Evolutionary conservation across 2,113 vertebrate genomes (phyloP).

Genomic region (Morphnarchus princeps): DNA sequence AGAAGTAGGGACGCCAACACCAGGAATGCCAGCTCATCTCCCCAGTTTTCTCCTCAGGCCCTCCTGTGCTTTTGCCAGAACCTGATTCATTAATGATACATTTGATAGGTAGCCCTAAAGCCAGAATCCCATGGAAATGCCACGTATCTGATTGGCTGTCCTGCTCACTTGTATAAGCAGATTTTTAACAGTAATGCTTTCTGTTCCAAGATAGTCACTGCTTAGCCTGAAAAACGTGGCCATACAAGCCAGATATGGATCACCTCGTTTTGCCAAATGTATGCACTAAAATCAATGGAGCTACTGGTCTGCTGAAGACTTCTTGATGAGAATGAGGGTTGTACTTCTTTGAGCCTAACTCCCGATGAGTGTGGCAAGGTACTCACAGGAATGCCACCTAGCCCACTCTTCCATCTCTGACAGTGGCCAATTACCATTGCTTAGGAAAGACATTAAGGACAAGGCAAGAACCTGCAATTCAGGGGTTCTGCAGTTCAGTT

Average conservation of each 20-base stretch:
- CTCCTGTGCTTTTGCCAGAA: conserved; percentile 65
- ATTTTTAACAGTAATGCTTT: conserved; percentile 65
- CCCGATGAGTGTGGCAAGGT: neutral
- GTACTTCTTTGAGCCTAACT: neutral
- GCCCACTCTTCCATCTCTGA: neutral
- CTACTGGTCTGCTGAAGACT: neutral
- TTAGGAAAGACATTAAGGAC: neutral
- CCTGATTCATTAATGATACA: conserved; percentile 75
- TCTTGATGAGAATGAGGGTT: neutral
- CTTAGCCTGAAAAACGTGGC: neutral
- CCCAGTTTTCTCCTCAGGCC: conserved; percentile 30
- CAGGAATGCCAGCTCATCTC: neutral
- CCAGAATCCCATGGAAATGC: conserved; percentile 64
- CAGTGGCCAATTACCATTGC: neutral
- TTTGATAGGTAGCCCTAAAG: conserved; percentile 59
- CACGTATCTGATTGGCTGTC: conserved; percentile 36
- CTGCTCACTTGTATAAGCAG: conserved; percentile 66
- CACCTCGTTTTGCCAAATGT: neutral
- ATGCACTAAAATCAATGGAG: neutral
- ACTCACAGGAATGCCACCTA: neutral
- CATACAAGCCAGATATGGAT: neutral
- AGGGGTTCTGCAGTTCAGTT: neutral
- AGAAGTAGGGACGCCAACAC: neutral
- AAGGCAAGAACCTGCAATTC: neutral
- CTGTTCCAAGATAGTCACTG: neutral